Evolutionary conservation across 1,140 invertebrate genomes (phyloP), one percentile per base, ranked within the genome.

Genomic region (Halesus radiatus): DNA sequence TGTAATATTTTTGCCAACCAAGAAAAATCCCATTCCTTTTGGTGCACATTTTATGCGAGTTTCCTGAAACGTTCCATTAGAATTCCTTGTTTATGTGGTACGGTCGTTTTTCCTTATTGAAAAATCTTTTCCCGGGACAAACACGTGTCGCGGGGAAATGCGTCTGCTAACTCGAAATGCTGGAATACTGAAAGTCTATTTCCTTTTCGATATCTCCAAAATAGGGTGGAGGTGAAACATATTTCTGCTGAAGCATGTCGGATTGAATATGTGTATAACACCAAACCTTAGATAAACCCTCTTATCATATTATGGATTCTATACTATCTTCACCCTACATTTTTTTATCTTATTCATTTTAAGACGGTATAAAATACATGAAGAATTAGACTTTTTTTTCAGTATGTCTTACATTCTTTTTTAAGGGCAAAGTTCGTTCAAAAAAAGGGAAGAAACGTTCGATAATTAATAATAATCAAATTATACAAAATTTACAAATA

Each of bases 61-160:
- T 60, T 60, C 23, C 20, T 7, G 18, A 60, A 60, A 20, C 20
- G 2, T 60, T n/a, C 56, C 23, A 60, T 60, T 60, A 60, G 13
- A 60, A 60, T 60, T 70, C 13, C 66, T 10, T 26, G 66, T 70
- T 50, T 29, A 18, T 29, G 18, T 70, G 37, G 37, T 13, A 26
- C 66, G 29, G 26, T 7, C 56, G 56, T 20, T 7, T 60, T 60
- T 60, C 56, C 23, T 60, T 20, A 18, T 13, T 13, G n/a, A 60
- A 60, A n/a, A 60, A 60, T 60, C 56, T 60, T 60, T 60, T 60
- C 56, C 8, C 7, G 56, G 18, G 23, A 60, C 56, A 20, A 60
- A 60, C 56, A 60, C 56, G 23, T 60, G 20, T 60, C 56, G 56
- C 23, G 13, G 23, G 20, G 18, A 60, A 60, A 20, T 5, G 7